Base-by-base conservation (phyloP, 2,113 vertebrate species). In the Plectropomus leopardus region DNA sequence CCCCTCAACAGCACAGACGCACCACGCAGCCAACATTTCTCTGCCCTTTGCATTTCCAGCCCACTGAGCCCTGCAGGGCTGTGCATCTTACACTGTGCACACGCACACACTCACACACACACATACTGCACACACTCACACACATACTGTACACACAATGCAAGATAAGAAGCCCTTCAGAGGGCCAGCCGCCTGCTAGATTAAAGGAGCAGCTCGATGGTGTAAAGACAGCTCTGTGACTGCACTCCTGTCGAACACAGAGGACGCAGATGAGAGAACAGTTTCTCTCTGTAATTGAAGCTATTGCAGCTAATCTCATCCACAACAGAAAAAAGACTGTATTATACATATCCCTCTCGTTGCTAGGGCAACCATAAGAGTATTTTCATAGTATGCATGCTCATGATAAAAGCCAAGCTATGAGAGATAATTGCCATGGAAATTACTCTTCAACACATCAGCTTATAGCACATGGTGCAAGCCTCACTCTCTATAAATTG, bases 11-110 rank as follows among this genome's bases (percentile, higher is more conserved):
- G n/a, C 9, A 44, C 40, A 67, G 36, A 84, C 59, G 8, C 65
- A 60, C 15, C 59, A 78, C 24, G 0, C 40, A 32, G 61, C 40
- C 28, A 34, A 26, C 57, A 61, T 51, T 21, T 70, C 53, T 71
- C 59, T 80, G 74, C 57, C 76, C 59, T 78, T 58, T 76, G 50
- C 60, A 47, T 77, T 70, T 84, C 69, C 42, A 76, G 74, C 71
- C 80, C 58, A 71, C 71, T 72, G 63, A 82, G 32, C 61, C 77
- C 57, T 50, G 45, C 44, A 23, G 53, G 45, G 61, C 28, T 59
- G 58, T 75, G 13, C 30, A 45, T 47, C 53, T n/a, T 24, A 61
- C n/a, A 23, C 42, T 61, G 59, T 28, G 44, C 32, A 80, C 54
- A 77, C 23, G 34, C 11, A 48, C 36, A 48, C 61, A 54, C 51